Percentiles rank a stretch among this genome's conserved stretches.
Conservation (phyloP, 2,797 vertebrate species). For the Eulemur rubriventer region DNA sequence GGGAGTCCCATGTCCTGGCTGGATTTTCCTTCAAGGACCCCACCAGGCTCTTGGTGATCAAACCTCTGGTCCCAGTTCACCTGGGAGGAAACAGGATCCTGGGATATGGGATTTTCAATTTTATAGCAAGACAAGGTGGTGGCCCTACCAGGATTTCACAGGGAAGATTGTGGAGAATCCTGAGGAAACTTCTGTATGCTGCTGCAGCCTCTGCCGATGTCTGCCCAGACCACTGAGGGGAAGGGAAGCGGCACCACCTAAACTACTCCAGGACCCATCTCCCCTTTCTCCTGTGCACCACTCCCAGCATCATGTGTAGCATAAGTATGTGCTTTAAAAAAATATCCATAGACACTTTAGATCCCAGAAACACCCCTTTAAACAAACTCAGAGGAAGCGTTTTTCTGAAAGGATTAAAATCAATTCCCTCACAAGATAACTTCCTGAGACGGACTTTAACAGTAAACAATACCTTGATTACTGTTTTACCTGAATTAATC, state of each 20-base stretch:
- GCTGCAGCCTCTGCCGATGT: no score
- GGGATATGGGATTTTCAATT: background rate
- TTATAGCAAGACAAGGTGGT: background rate
- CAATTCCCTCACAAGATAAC: background rate
- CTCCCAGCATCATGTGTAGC: background rate
- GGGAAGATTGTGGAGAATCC: background rate
- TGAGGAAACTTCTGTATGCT: background rate
- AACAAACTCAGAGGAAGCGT: background rate
- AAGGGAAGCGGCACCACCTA: background rate
- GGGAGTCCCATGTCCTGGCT: background rate
- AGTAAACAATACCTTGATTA: background rate
- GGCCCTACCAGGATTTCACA: background rate
- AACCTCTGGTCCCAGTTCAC: background rate
- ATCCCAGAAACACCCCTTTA: background rate
- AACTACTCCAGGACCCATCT: background rate
- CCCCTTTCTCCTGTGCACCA: accelerated
- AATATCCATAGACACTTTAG: background rate
- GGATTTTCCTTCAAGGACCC: background rate
- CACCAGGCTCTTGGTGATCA: background rate
- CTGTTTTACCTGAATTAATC: background rate
- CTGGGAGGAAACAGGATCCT: background rate
- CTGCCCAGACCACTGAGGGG: accelerated
- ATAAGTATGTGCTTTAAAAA: background rate
- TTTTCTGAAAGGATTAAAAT: background rate
- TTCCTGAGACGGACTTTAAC: background rate